Percentiles rank a stretch among this genome's conserved stretches.
phyloP scores from a whole-genome alignment of 1,140 invertebrate species.

The Atta texana region DNA sequence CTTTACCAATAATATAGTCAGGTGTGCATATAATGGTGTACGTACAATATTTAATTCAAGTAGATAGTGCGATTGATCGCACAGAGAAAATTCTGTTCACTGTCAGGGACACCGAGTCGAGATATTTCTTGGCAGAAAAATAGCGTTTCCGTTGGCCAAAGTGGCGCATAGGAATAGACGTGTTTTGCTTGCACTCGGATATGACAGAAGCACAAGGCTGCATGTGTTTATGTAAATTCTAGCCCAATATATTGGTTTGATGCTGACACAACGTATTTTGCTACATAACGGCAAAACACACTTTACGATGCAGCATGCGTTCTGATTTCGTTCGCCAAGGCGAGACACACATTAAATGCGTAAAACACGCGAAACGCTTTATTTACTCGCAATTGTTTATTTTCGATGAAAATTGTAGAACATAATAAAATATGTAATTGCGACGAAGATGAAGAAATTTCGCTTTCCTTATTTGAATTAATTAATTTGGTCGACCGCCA shows the following conservation, averaged over 20 bases:
- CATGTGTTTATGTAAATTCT: slow-evolving; percentile 53
- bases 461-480: slow-evolving; percentile 49
- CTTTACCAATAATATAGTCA: slow-evolving; percentile 23
- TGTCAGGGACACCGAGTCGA: slow-evolving; percentile 1
- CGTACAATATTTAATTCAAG: neutral
- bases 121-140: slow-evolving; percentile 30
- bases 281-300: slow-evolving; percentile 13
- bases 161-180: slow-evolving; percentile 5
- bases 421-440: slow-evolving; percentile 51
- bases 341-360: neutral
- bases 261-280: slow-evolving; percentile 4
- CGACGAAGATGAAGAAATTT: slow-evolving; percentile 55
- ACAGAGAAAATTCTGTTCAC: neutral
- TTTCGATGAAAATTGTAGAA: slow-evolving; percentile 13
- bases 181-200: slow-evolving; percentile 13
- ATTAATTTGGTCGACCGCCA: slow-evolving; percentile 66
- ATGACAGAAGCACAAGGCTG: neutral
- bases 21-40: neutral
- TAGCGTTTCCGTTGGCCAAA: slow-evolving; percentile 1
- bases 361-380: neutral
- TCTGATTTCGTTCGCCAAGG: slow-evolving; percentile 26
- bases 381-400: neutral
- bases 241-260: slow-evolving; percentile 30
- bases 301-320: slow-evolving; percentile 8
- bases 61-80: neutral